These are phyloP conservation scores for Agapostemon virescens DNA, from an alignment of 2,888 invertebrate species.

Conservation along the genomic window DNA sequence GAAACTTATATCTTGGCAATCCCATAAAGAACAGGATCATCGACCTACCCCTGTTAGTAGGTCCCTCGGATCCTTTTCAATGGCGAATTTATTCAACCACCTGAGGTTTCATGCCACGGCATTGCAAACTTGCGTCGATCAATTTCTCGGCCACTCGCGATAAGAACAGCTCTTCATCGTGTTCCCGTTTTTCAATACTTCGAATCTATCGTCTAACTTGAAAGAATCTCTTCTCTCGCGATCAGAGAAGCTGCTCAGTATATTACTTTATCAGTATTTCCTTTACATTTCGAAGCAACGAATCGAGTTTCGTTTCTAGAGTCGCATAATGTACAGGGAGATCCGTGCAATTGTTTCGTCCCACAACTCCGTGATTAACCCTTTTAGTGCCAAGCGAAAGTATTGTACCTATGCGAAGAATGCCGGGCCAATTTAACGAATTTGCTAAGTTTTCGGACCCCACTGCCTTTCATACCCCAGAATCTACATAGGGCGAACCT, in stretches of 20 bases:
- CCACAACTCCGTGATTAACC: too few species aligned
- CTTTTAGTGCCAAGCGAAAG: too few species aligned
- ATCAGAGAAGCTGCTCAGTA: not conserved
- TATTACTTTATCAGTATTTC: not conserved
- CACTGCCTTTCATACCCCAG: too few species aligned
- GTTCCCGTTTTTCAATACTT: not conserved
- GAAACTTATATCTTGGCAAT: constrained; percentile 59
- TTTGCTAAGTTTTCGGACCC: too few species aligned
- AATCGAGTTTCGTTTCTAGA: not conserved
- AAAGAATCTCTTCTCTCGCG: not conserved
- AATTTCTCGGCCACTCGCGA: not conserved
- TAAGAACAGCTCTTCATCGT: not conserved
- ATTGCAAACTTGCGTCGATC: not conserved
- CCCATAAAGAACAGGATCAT: constrained; percentile 61
- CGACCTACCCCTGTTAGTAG: constrained; percentile 53
- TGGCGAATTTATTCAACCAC: constrained; percentile 34
- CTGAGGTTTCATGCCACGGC: constrained; percentile 25
- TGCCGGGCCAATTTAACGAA: too few species aligned
- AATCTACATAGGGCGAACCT: too few species aligned
- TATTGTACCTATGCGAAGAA: too few species aligned
- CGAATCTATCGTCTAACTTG: not conserved
- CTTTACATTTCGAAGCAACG: not conserved
- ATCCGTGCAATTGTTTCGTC: not conserved
- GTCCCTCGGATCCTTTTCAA: constrained; percentile 34
- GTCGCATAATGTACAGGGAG: not conserved